Evolutionary conservation across 2,888 invertebrate genomes (phyloP), one percentile per base, ranked within the genome.

Genomic region (Hyles lineata): DNA sequence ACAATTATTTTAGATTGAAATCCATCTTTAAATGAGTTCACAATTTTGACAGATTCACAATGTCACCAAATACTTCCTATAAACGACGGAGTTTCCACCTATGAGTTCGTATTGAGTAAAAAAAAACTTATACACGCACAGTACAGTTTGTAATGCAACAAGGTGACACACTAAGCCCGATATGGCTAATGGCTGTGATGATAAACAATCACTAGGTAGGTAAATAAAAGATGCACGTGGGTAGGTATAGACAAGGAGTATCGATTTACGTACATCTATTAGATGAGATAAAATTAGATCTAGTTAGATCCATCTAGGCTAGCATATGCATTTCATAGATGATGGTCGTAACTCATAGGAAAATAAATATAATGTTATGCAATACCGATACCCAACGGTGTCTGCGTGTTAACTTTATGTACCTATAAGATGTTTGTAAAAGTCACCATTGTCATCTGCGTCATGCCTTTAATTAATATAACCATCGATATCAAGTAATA

Each of bases 201-300:
- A 67, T 67, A 50, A 74, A 63, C 29, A 23, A 69, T 71, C 77
- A 74, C 23, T 75, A 67, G 23, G 23, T 32, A 32, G 60, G 63
- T 50, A 43, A 50, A 67, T 67, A 50, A 67, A 15, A 67, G 23
- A 43, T 67, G 43, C 17, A 7, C 43, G 67, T 17, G 21, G 50
- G 67, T 50, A 63, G 29, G 1, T 62, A 19, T 11, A 55, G n/a
- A 55, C n/a, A 23, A 63, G 17, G 23, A 7, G 43, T 43, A 67
- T 32, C 35, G 32, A 62, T 7, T 25, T 62, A 62, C 17, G 2
- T n/a, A 62, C 32, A 62, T 7, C 29, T 62, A 62, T 62, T 19
- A 62, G 8, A 29, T 29, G 29, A 29, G 8, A 23, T 60, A 23
- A 60, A 43, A 43, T 43, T 43, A 43, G 43, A 3, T 43, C 11